A percentile compares a stretch with the other conserved stretches of the same genome.
These are phyloP conservation scores for Dolichomitus sp. DNA, from an alignment of 2,888 invertebrate genomes.

Conservation along the genomic window DNA sequence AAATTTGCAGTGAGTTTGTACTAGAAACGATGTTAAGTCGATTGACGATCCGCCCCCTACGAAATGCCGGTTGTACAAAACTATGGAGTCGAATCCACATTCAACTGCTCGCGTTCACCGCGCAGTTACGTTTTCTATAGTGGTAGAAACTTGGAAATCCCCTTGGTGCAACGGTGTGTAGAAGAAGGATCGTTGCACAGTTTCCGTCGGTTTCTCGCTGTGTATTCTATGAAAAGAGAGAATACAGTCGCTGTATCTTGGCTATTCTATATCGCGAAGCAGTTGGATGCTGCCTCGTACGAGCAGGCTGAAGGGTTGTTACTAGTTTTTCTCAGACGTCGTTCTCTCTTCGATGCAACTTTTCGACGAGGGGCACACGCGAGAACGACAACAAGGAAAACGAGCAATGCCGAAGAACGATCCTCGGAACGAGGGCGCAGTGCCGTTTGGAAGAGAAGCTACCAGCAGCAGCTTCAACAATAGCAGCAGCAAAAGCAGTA, in stretches of 20 bases:
- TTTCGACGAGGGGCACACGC: slow-evolving; percentile 27
- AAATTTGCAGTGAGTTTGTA: slow-evolving; percentile 1
- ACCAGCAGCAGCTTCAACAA: slow-evolving; percentile 36
- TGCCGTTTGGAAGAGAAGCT: slow-evolving; percentile 57
- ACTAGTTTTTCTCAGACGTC: slow-evolving; percentile 50
- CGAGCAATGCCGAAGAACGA: slow-evolving; percentile 41
- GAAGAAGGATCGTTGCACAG: slow-evolving; percentile 34
- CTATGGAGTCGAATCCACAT: slow-evolving; percentile 11
- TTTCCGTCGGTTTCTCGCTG: slow-evolving; percentile 45
- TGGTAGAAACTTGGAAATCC: slow-evolving; percentile 27
- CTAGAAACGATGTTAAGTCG: slow-evolving; percentile 36
- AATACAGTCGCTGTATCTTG: slow-evolving; percentile 29
- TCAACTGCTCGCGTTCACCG: background rate
- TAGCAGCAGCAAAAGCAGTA: slow-evolving; percentile 38
- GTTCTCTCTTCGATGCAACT: slow-evolving; percentile 46
- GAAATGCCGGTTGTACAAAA: background rate
- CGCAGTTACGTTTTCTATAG: slow-evolving; percentile 20
- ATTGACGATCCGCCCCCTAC: slow-evolving; percentile 32
- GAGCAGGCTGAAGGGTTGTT: slow-evolving; percentile 62
- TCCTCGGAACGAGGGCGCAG: slow-evolving; percentile 36
- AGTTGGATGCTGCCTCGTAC: background rate
- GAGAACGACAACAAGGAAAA: slow-evolving; percentile 63
- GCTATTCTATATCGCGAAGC: slow-evolving; percentile 39
- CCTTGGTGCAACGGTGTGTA: background rate
- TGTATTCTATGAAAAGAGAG: background rate